phyloP scores from a whole-genome alignment of 1,140 invertebrate species.

The Drosophila pachea region DNA sequence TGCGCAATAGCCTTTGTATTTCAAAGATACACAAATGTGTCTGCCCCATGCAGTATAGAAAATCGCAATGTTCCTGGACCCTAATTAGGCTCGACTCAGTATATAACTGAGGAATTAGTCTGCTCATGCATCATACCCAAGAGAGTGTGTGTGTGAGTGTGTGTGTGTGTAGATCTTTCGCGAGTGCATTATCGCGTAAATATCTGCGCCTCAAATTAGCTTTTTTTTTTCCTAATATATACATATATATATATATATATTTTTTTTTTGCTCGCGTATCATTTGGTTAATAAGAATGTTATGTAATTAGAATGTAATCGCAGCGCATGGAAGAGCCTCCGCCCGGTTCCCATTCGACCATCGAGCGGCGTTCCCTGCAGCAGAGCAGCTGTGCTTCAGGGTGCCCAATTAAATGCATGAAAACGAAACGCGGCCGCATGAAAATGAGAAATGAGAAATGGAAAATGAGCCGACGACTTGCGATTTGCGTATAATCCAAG shows the following conservation, averaged over 20 bases:
- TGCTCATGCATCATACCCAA: too few relatives aligned
- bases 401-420: slow-evolving; percentile 69
- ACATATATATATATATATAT: too few relatives aligned
- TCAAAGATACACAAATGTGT: neutral
- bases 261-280: slow-evolving; percentile 36
- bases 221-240: neutral
- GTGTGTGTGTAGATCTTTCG: neutral
- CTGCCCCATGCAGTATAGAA: neutral
- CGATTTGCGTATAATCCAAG: slow-evolving; percentile 74
- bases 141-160: neutral
- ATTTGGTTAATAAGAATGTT: slow-evolving; percentile 62
- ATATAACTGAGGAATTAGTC: too few relatives aligned
- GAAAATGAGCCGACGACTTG: slow-evolving; percentile 55
- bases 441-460: slow-evolving; percentile 43
- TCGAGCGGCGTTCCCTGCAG: neutral
- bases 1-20: neutral
- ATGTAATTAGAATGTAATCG: slow-evolving; percentile 70
- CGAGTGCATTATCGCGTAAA: slow-evolving; percentile 29
- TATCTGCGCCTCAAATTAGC: slow-evolving; percentile 17
- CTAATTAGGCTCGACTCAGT: too few relatives aligned
- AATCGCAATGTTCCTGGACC: too few relatives aligned
- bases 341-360: neutral
- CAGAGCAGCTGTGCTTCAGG: neutral
- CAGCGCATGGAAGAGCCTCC: slow-evolving; percentile 28
- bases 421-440: slow-evolving; percentile 43